These are phyloP conservation scores for Formicarius rufipectus DNA, from an alignment of 2,113 vertebrate genomes.

Conservation along the genomic window DNA sequence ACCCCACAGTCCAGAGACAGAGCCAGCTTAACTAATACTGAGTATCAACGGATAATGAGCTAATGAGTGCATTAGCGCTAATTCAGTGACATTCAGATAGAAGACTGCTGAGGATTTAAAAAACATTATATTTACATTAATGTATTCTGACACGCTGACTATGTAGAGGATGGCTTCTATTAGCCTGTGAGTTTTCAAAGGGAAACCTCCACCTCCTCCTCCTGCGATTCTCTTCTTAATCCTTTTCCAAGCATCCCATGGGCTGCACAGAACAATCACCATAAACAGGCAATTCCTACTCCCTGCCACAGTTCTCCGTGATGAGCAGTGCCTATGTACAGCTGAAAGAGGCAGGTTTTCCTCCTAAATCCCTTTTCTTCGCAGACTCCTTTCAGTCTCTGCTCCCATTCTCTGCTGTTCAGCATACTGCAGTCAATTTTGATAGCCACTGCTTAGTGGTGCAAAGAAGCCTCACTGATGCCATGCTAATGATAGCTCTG, in stretches of 20 bases:
- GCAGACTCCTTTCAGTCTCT: not conserved
- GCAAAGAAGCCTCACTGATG: slow-evolving; percentile 25
- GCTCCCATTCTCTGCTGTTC: not conserved
- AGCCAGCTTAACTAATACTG: not conserved
- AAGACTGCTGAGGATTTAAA: not conserved
- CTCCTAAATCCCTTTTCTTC: not conserved
- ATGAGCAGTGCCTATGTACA: not conserved
- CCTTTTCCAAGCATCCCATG: slow-evolving; percentile 2
- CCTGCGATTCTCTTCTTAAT: not conserved
- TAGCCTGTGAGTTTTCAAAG: not conserved
- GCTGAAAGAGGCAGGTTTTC: not conserved
- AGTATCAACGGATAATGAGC: not conserved
- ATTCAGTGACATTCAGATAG: not conserved
- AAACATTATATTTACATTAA: slow-evolving; percentile 18
- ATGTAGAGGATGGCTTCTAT: slow-evolving; percentile 32
- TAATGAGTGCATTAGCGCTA: not conserved
- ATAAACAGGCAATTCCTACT: not conserved
- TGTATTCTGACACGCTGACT: not conserved
- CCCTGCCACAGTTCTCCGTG: not conserved
- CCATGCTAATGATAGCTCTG: slow-evolving; percentile 22
- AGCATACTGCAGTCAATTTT: not conserved
- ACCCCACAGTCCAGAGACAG: not conserved
- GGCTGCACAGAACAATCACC: not conserved
- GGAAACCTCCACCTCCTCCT: slow-evolving; percentile 11
- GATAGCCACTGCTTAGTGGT: not conserved